A percentile compares a stretch with the other conserved stretches of the same genome.
phyloP scores from a whole-genome alignment of 30 jellyfish, hydroid and myxozoan genomes.

The Catostylus mosaicus region DNA sequence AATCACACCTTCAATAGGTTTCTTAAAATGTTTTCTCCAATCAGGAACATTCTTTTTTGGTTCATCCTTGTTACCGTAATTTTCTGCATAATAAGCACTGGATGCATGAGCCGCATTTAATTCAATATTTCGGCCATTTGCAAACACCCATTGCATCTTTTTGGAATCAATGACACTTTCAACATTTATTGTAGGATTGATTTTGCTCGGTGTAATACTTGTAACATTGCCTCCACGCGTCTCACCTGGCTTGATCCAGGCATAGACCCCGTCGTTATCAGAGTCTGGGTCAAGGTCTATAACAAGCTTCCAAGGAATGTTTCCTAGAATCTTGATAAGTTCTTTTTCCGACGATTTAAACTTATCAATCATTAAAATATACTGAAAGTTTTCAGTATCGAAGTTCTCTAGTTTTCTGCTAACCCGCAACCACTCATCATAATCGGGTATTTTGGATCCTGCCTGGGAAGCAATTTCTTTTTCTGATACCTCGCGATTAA shows the following conservation, averaged over 20 bases:
- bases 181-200: no score
- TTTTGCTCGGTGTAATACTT: conserved; percentile 22
- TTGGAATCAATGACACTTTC: conserved; percentile 1
- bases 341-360: background rate
- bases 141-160: conserved; percentile 61
- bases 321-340: background rate
- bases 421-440: conserved; percentile 21
- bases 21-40: conserved; percentile 30
- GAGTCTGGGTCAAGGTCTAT: conserved; percentile 46
- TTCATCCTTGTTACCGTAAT: background rate
- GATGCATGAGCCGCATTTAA: background rate
- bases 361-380: conserved; percentile 18
- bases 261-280: conserved; percentile 10
- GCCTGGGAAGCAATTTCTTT: conserved; percentile 6
- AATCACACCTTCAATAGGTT: conserved; percentile 9
- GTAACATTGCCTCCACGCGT: conserved; percentile 17
- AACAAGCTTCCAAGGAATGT: conserved; percentile 37
- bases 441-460: conserved; percentile 4
- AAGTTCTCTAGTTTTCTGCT: conserved; percentile 9
- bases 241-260: background rate
- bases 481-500: background rate
- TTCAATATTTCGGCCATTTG: conserved; percentile 44
- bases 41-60: background rate
- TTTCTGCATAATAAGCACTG: background rate
- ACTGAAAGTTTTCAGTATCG: conserved; percentile 20